Conservation (phyloP, 2,888 invertebrate genomes). For the Tetragnatha montana region DNA sequence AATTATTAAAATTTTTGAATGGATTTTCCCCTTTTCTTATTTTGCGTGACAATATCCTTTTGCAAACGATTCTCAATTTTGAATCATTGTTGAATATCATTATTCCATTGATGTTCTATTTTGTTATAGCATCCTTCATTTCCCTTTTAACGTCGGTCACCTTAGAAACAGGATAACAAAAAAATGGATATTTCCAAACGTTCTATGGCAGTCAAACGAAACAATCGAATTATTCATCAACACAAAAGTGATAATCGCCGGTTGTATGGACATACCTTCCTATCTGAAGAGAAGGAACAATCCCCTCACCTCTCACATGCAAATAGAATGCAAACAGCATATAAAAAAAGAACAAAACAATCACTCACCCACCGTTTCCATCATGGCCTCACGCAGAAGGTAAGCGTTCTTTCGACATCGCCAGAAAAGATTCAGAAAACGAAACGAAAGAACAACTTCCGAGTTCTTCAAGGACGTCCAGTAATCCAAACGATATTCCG, state of each 20-base stretch:
- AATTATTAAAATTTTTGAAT: no score
- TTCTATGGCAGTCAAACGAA: neutral
- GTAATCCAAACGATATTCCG: neutral
- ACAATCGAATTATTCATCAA: neutral
- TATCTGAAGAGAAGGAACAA: neutral
- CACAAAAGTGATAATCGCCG: neutral
- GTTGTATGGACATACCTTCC: neutral
- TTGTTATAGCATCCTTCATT: neutral
- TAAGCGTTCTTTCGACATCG: slow-evolving; percentile 25
- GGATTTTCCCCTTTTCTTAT: no score
- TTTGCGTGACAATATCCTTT: neutral
- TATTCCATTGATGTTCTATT: neutral
- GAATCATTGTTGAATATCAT: neutral
- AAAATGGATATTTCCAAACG: neutral
- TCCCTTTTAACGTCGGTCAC: neutral
- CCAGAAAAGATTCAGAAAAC: slow-evolving; percentile 14
- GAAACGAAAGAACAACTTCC: slow-evolving; percentile 30
- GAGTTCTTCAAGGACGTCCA: slow-evolving; percentile 24
- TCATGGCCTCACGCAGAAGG: slow-evolving; percentile 25
- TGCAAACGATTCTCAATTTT: neutral
- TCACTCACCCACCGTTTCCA: slow-evolving; percentile 37
- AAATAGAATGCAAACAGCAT: slow-evolving; percentile 8
- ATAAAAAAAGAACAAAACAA: neutral
- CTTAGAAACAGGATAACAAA: neutral
- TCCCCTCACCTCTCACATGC: slow-evolving; percentile 23